Percentiles rank a stretch among this genome's conserved stretches.
Conservation (phyloP, 2,888 invertebrate genomes). For the Drosophila setosimentum region DNA sequence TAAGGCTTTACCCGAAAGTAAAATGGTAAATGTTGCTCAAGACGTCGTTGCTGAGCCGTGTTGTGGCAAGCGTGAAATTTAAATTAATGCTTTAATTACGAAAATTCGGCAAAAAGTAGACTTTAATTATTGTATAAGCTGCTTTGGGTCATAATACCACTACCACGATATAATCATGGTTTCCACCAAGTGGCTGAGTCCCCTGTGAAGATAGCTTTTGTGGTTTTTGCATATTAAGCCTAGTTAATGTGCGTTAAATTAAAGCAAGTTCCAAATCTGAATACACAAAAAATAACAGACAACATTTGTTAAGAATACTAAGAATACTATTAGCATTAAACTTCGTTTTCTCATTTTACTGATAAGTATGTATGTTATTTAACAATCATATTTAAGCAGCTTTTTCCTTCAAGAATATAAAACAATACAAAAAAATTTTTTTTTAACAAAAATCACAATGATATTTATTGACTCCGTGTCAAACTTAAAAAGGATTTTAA, state of each 20-base stretch:
- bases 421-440: too few species aligned
- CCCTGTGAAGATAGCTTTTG: slow-evolving; percentile 3
- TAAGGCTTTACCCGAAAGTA: slow-evolving; percentile 37
- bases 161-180: background rate
- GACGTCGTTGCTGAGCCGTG: slow-evolving; percentile 7
- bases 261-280: background rate
- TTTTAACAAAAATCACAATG: background rate
- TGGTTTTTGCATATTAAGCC: slow-evolving; percentile 23
- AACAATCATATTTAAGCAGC: background rate
- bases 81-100: slow-evolving; percentile 72
- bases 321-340: background rate
- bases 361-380: background rate
- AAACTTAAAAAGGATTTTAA: background rate
- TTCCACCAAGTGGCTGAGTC: background rate
- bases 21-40: slow-evolving; percentile 21
- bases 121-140: slow-evolving; percentile 35
- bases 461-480: background rate
- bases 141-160: slow-evolving; percentile 6
- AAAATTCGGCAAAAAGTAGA: slow-evolving; percentile 29
- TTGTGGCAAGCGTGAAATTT: slow-evolving; percentile 72
- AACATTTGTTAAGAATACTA: background rate
- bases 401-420: background rate
- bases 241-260: slow-evolving; percentile 12
- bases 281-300: background rate
- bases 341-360: background rate